Evolutionary conservation across 2,113 vertebrate species (phyloP).

Genomic region (Triplophysa siluroides): DNA sequence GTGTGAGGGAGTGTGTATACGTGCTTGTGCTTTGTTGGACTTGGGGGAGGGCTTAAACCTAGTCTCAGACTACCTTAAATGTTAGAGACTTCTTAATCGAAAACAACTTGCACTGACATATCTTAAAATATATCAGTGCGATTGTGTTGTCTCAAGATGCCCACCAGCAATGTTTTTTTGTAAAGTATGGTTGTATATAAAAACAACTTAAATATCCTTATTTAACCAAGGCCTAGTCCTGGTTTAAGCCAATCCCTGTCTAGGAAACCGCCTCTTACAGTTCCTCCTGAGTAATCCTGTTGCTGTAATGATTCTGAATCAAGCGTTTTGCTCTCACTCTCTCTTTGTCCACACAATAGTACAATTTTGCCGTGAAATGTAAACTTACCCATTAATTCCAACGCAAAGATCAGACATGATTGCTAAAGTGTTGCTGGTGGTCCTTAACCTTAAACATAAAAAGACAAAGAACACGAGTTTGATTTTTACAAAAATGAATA

Average conservation of each 20-base stretch:
- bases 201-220: too few species aligned
- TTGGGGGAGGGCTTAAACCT: neutral
- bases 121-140: too few species aligned
- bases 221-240: too few species aligned
- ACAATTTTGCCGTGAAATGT: neutral
- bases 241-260: too few species aligned
- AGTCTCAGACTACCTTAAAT: too few species aligned
- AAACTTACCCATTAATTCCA: conserved; percentile 80
- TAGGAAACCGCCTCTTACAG: neutral
- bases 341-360: neutral
- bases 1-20: neutral
- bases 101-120: too few species aligned
- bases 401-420: conserved; percentile 75
- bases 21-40: neutral
- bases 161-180: too few species aligned
- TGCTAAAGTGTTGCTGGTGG: conserved; percentile 57
- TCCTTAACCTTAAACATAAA: conserved; percentile 56
- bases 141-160: too few species aligned
- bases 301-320: conserved; percentile 8
- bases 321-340: conserved; percentile 3
- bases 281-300: conserved; percentile 31
- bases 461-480: neutral
- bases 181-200: too few species aligned
- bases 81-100: too few species aligned
- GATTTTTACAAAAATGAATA: neutral